Conservation (phyloP, 2,888 invertebrate genomes). For the Dicroscelio sp. region DNA sequence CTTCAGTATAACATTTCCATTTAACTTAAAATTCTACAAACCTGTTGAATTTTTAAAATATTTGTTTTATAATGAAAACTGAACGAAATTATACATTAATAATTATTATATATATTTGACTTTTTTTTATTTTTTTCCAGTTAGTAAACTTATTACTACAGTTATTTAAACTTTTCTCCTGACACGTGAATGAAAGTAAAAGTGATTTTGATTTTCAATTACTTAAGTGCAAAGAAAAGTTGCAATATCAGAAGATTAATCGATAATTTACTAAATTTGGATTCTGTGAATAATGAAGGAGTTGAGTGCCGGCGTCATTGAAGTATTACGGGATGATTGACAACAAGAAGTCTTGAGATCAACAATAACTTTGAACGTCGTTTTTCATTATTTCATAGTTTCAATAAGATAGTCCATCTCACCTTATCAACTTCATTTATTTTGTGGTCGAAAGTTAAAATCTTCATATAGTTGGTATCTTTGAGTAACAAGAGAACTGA, state of each 20-base stretch:
- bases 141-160: too few relatives aligned
- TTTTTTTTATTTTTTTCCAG: too few relatives aligned
- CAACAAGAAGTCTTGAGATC: neutral
- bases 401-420: slow-evolving; percentile 54
- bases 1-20: too few relatives aligned
- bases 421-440: slow-evolving; percentile 61
- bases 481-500: slow-evolving; percentile 41
- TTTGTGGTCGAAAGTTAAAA: slow-evolving; percentile 48
- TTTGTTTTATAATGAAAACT: too few relatives aligned
- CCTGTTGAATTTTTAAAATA: too few relatives aligned
- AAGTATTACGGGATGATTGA: slow-evolving; percentile 39
- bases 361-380: slow-evolving; percentile 44
- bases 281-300: slow-evolving; percentile 47
- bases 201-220: neutral
- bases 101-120: too few relatives aligned
- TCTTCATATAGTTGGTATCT: slow-evolving; percentile 29
- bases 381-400: slow-evolving; percentile 66
- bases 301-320: slow-evolving; percentile 32
- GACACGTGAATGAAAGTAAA: neutral
- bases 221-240: neutral
- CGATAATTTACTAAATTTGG: neutral
- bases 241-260: slow-evolving; percentile 20
- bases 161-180: too few relatives aligned
- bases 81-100: too few relatives aligned
- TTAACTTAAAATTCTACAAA: too few relatives aligned